These are phyloP conservation scores for Achatina immaculata DNA, from an alignment of 1,140 invertebrate species.

Conservation along the genomic window DNA sequence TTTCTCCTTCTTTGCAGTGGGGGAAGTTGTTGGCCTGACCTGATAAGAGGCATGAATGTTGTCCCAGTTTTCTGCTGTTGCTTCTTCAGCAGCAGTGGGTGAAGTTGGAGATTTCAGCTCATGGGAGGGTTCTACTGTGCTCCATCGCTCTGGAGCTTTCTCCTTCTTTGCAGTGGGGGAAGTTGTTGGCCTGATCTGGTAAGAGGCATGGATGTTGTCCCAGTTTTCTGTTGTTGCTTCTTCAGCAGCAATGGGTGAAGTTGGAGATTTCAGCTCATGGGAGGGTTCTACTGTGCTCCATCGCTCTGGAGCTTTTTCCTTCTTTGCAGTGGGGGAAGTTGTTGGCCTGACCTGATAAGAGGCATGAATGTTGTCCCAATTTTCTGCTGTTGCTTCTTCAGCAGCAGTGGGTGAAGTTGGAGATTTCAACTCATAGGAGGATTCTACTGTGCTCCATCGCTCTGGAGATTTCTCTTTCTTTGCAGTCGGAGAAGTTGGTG, in stretches of 20 bases:
- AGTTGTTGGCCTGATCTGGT: neutral
- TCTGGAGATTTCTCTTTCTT: neutral
- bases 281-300: neutral
- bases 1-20: neutral
- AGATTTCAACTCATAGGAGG: neutral
- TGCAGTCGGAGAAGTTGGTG: neutral
- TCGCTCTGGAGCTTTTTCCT: neutral
- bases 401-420: neutral
- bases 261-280: neutral
- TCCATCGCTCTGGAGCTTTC: neutral
- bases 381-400: neutral
- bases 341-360: neutral
- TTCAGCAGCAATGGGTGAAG: neutral
- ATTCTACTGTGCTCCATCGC: neutral
- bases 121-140: neutral
- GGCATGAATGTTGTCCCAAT: neutral
- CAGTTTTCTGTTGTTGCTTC: neutral
- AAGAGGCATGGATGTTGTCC: neutral
- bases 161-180: neutral
- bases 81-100: neutral
- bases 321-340: neutral
- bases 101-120: neutral
- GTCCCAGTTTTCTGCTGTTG: neutral
- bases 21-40: neutral
- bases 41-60: neutral